These are phyloP conservation scores for Pachypeltis micranthus DNA, from an alignment of 1,140 invertebrate species.

Conservation along the genomic window DNA sequence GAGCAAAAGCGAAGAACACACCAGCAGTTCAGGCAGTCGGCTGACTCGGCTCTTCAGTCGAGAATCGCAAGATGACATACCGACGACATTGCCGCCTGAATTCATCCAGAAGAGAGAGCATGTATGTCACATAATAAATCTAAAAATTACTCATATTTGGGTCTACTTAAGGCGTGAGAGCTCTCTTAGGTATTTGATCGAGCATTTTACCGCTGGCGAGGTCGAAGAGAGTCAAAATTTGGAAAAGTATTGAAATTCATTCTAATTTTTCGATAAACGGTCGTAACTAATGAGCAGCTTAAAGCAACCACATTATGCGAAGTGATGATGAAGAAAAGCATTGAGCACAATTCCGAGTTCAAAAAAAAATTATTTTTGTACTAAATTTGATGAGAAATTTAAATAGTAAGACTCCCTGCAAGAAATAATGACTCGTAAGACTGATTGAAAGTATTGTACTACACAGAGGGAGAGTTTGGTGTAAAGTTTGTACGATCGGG, in stretches of 20 bases:
- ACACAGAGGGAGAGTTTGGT: too few relatives aligned
- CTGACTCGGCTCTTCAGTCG: conserved; percentile 24
- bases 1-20: conserved; percentile 27
- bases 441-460: too few relatives aligned
- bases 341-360: too few relatives aligned
- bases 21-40: conserved; percentile 21
- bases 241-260: neutral
- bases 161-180: neutral
- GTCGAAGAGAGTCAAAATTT: neutral
- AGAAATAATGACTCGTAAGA: too few relatives aligned
- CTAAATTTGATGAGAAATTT: too few relatives aligned
- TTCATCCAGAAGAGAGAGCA: conserved; percentile 18
- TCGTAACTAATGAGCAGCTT: too few relatives aligned
- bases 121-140: conserved; percentile 4
- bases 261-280: too few relatives aligned
- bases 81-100: conserved; percentile 22
- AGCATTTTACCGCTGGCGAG: neutral
- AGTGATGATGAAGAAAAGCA: too few relatives aligned
- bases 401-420: too few relatives aligned
- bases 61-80: conserved; percentile 25
- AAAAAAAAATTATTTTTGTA: too few relatives aligned
- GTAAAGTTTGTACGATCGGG: too few relatives aligned
- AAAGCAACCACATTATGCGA: too few relatives aligned
- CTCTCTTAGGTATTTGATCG: neutral
- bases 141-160: neutral